Conservation (phyloP, 2,113 vertebrate genomes). For the Anseranas semipalmata region DNA sequence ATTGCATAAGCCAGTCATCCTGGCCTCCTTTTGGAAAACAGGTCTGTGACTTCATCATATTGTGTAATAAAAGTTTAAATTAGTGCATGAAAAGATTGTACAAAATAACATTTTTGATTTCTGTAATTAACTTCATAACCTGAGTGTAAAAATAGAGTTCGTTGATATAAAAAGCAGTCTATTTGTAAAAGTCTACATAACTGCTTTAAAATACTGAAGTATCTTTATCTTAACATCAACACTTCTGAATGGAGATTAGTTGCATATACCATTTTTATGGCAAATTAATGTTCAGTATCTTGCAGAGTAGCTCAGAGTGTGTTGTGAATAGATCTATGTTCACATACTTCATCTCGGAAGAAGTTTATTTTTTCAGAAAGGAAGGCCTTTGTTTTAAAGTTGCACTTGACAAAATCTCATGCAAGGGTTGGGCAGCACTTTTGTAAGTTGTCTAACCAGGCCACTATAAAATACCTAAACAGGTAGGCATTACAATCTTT, state of each 20-base stretch:
- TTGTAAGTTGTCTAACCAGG: not conserved
- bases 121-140: not conserved
- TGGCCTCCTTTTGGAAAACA: constrained; percentile 46
- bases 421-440: not conserved
- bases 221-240: not conserved
- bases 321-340: not conserved
- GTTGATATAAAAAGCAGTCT: not conserved
- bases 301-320: not conserved
- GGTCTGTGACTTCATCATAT: not conserved
- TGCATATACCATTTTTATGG: not conserved
- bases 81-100: not conserved
- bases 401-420: not conserved
- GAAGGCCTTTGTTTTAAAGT: not conserved
- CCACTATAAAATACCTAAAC: not conserved
- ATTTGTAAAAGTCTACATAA: not conserved
- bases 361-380: not conserved
- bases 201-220: not conserved
- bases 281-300: not conserved
- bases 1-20: not conserved
- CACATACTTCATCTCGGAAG: not conserved
- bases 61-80: constrained; percentile 42
- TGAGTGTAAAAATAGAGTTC: not conserved
- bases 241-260: not conserved
- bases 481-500: not conserved
- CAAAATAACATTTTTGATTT: not conserved